Evolutionary conservation across 2,797 vertebrate species (phyloP).

Genomic region (Poeciliopsis paucimaculata): DNA sequence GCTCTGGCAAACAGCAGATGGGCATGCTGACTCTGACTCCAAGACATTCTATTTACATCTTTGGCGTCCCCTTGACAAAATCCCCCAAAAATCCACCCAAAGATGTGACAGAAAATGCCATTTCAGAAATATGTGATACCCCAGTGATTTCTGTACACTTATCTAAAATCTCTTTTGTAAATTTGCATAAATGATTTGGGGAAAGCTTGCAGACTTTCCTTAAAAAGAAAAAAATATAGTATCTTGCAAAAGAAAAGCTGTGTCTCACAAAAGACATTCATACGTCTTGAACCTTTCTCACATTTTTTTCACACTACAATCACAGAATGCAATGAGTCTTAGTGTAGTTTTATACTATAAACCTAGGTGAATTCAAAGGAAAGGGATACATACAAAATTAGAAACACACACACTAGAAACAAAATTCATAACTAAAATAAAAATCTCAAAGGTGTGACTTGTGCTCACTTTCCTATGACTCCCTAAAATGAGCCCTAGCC

Average conservation of each 20-base stretch:
- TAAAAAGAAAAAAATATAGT: neutral
- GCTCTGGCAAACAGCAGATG: conserved; percentile 39
- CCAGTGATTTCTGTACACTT: conserved; percentile 9
- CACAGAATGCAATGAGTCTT: neutral
- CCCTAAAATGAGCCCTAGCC: neutral
- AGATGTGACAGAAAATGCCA: conserved; percentile 25
- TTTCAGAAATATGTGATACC: conserved; percentile 14
- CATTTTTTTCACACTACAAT: neutral
- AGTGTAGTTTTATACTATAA: neutral
- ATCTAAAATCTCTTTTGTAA: neutral
- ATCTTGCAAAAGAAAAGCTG: neutral
- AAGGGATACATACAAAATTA: neutral
- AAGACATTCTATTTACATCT: conserved; percentile 52
- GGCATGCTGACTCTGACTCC: conserved; percentile 48
- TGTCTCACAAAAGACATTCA: neutral
- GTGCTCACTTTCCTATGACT: neutral
- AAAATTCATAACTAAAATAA: neutral
- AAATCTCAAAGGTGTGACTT: neutral
- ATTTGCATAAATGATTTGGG: conserved; percentile 5
- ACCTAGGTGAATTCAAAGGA: neutral
- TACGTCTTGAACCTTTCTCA: neutral
- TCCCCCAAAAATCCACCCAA: neutral
- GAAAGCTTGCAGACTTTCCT: neutral
- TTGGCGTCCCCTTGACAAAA: conserved; percentile 14
- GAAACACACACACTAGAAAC: neutral